These are phyloP conservation scores for Salmo trutta DNA, from an alignment of 2,797 vertebrate genomes.

Conservation along the genomic window DNA sequence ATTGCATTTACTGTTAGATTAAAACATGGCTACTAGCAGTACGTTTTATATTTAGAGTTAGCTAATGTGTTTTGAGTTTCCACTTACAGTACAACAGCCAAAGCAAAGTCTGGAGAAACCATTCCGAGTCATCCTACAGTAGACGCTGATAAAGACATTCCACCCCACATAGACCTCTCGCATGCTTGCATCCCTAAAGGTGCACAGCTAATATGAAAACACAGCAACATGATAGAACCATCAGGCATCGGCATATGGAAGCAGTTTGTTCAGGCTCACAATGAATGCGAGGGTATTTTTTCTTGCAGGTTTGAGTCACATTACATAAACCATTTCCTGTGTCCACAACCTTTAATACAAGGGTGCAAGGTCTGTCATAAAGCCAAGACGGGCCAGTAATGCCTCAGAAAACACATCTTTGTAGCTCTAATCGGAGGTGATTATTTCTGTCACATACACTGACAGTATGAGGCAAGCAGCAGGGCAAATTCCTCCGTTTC, in stretches of 20 bases:
- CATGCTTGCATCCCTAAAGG: slow-evolving; percentile 28
- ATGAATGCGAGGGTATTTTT: slow-evolving; percentile 21
- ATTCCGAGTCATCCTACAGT: slow-evolving; percentile 12
- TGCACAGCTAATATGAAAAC: slow-evolving; percentile 26
- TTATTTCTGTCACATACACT: slow-evolving; percentile 42
- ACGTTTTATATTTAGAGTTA: too few species aligned
- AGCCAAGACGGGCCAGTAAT: slow-evolving; percentile 27
- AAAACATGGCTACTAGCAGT: too few species aligned
- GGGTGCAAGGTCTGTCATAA: slow-evolving; percentile 34
- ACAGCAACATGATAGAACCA: slow-evolving; percentile 22
- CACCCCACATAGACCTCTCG: slow-evolving; percentile 20
- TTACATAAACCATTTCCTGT: slow-evolving; percentile 55
- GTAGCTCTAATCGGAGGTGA: slow-evolving; percentile 37
- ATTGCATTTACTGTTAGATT: too few species aligned
- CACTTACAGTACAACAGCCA: neutral
- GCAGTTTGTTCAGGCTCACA: slow-evolving; percentile 44
- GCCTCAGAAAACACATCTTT: slow-evolving; percentile 51
- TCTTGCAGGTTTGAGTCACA: slow-evolving; percentile 25
- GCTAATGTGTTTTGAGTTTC: too few species aligned
- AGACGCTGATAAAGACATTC: slow-evolving; percentile 15
- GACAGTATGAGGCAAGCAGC: slow-evolving; percentile 50
- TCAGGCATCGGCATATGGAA: slow-evolving; percentile 54
- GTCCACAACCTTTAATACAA: slow-evolving; percentile 44
- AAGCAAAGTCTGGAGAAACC: slow-evolving; percentile 5
- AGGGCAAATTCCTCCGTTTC: slow-evolving; percentile 49